These are phyloP conservation scores for Brachylomia viminalis DNA, from an alignment of 2,888 invertebrate species.

Conservation along the genomic window DNA sequence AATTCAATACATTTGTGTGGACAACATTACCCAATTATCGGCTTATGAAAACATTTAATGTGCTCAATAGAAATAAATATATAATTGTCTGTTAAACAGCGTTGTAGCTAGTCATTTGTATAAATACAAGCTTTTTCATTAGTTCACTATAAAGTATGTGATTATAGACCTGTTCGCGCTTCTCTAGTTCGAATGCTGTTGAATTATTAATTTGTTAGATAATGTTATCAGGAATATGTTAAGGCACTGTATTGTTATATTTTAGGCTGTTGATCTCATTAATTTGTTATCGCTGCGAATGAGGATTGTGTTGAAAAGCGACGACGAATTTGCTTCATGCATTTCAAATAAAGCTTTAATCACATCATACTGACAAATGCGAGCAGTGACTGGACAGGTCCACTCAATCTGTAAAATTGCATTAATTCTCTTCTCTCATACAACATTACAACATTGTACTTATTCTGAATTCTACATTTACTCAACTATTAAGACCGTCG, in stretches of 20 bases:
- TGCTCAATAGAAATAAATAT: constrained; percentile 78
- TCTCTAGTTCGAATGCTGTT: constrained; percentile 50
- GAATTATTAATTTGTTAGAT: constrained; percentile 27
- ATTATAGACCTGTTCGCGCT: constrained; percentile 49
- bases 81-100: constrained; percentile 71
- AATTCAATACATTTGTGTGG: constrained; percentile 52
- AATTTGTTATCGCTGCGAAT: constrained; percentile 6
- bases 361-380: no score
- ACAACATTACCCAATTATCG: constrained; percentile 64
- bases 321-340: neutral
- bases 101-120: constrained; percentile 67
- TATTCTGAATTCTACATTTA: constrained; percentile 36
- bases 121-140: constrained; percentile 66
- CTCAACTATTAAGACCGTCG: constrained; percentile 33
- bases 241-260: constrained; percentile 43
- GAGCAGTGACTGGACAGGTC: no score
- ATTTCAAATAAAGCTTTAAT: constrained; percentile 11
- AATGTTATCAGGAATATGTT: constrained; percentile 44
- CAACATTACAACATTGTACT: constrained; percentile 14
- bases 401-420: no score
- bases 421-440: constrained; percentile 23
- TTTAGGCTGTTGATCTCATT: constrained; percentile 40
- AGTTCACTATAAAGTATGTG: constrained; percentile 56
- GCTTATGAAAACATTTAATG: constrained; percentile 77
- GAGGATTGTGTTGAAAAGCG: constrained; percentile 35